Conservation (phyloP, 23 tunicate species). For the Oikopleura albicans region DNA sequence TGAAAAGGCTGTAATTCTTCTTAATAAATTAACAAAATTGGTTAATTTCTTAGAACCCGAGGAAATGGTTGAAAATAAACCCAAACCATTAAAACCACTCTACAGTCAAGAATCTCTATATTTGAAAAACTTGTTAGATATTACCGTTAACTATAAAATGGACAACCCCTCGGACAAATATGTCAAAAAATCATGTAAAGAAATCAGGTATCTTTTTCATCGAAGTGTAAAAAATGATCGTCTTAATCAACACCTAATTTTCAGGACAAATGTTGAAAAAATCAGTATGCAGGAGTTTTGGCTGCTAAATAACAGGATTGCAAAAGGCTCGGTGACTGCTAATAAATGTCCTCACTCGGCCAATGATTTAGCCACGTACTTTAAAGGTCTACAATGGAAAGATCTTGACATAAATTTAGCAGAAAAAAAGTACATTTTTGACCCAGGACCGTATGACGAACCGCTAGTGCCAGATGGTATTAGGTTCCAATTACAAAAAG, state of each 20-base stretch:
- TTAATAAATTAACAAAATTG: background rate
- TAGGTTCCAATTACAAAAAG: background rate
- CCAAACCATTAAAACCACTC: no score
- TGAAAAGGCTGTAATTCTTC: background rate
- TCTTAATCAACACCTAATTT: no score
- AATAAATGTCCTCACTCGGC: background rate
- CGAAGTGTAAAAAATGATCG: background rate
- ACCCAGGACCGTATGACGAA: background rate
- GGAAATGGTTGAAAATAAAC: no score
- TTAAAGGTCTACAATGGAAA: background rate
- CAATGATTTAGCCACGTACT: background rate
- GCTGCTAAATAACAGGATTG: background rate
- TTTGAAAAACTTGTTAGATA: no score
- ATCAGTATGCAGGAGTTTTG: background rate
- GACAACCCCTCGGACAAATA: background rate
- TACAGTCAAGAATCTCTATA: no score
- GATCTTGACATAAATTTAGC: no score
- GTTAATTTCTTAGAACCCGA: background rate
- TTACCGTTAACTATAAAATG: no score
- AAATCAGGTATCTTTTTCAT: background rate
- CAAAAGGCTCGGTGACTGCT: background rate
- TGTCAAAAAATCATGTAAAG: background rate
- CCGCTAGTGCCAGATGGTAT: background rate
- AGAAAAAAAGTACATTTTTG: no score
- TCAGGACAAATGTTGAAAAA: no score